phyloP scores from a whole-genome alignment of 2,888 invertebrate species.

The Anthoptus insignis region DNA sequence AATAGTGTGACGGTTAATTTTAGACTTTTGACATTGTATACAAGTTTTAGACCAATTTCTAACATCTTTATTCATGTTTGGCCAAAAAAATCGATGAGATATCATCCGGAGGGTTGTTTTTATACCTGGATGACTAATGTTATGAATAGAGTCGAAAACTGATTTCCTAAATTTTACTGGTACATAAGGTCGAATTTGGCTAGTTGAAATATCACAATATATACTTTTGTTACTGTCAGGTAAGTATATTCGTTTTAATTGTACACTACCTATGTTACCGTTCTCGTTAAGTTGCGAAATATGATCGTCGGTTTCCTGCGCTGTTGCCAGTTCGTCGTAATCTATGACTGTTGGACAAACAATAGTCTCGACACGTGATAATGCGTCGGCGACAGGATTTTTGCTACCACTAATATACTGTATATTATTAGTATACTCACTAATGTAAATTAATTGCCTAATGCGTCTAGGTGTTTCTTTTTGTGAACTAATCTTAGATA shows the following conservation, averaged over 20 bases:
- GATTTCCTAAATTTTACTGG: neutral
- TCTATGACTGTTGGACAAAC: no score
- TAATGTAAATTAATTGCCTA: no score
- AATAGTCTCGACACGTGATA: no score
- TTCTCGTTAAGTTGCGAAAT: no score
- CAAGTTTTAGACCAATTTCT: neutral
- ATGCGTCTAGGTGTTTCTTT: no score
- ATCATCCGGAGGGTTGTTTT: neutral
- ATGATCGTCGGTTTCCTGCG: no score
- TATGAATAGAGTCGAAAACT: conserved; percentile 1
- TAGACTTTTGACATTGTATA: neutral
- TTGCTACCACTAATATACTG: no score
- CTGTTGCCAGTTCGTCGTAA: no score
- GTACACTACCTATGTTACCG: no score
- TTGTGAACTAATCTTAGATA: no score
- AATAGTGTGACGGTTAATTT: neutral
- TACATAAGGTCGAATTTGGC: conserved; percentile 1
- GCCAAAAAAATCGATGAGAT: neutral
- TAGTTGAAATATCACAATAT: neutral
- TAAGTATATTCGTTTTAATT: neutral
- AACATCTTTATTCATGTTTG: neutral
- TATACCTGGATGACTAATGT: conserved; percentile 12
- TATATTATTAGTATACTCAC: no score
- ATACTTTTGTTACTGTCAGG: neutral
- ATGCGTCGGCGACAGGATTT: no score